Conservation (phyloP, 2,888 invertebrate genomes). For the Halictus quadricinctus region DNA sequence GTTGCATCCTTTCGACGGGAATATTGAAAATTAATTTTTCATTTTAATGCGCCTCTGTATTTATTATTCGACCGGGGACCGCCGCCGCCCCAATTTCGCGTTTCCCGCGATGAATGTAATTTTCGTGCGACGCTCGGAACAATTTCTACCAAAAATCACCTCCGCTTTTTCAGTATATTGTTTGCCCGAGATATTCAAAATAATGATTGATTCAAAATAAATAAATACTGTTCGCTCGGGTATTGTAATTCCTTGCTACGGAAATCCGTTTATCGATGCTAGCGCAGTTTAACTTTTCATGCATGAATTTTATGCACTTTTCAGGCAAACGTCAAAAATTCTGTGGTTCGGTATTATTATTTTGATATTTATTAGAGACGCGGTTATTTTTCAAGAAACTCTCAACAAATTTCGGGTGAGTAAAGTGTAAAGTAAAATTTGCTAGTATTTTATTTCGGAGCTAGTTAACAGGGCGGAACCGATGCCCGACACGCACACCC, state of each 20-base stretch:
- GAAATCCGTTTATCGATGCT: too few relatives aligned
- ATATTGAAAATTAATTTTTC: slow-evolving; percentile 32
- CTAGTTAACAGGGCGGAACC: neutral
- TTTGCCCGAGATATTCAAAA: neutral
- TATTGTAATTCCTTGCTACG: neutral
- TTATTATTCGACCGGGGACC: neutral
- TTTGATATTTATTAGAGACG: too few relatives aligned
- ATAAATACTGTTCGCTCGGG: neutral
- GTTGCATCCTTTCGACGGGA: neutral
- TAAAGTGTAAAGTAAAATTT: too few relatives aligned
- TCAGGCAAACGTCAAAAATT: neutral
- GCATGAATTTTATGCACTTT: neutral
- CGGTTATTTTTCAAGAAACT: too few relatives aligned
- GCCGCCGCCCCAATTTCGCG: neutral
- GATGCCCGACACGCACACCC: neutral
- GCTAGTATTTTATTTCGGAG: neutral
- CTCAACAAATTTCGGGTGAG: too few relatives aligned
- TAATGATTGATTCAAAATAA: neutral
- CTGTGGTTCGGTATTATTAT: too few relatives aligned
- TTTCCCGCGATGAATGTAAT: neutral
- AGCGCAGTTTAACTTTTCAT: neutral
- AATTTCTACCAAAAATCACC: neutral
- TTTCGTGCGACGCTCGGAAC: neutral
- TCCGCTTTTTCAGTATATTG: neutral
- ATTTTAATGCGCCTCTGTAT: slow-evolving; percentile 28